Evolutionary conservation across 2,888 invertebrate genomes (phyloP), one percentile per base, ranked within the genome.

Genomic region (Agrotis clavis): DNA sequence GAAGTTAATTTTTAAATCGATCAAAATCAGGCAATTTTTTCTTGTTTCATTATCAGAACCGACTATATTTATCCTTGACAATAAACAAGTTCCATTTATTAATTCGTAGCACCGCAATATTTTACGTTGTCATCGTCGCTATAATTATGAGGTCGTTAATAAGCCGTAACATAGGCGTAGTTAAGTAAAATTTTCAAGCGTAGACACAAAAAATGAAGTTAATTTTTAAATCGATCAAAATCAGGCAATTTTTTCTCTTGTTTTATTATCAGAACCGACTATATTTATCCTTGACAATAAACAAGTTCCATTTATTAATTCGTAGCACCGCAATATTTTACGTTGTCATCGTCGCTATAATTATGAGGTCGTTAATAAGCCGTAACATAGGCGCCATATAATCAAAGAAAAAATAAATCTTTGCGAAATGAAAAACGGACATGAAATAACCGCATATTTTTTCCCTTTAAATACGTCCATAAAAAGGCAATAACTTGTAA

Each of bases 341-440:
- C 81, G 91, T 90, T 92, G 92, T 92, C 94, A 92, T 92, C 91
- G 88, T 90, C 84, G 84, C 86, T 90, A 91, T 94, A 94, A 94
- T 95, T 94, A 95, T 88, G 89, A 89, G 90, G 90, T 88, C 92
- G 92, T 95, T 95, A 94, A 94, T 95, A 94, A 92, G 91, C 91
- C 90, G 87, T 90, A 92, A 91, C 91, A 92, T 91, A 92, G 93
- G 92, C 93, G 93, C 92, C 88, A 90, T 93, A 92, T 95, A 95
- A 96, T 96, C 95, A 95, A 93, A 92, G 94, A 92, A 91, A 88
- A 90, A 92, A 94, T 94, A 94, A 94, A 95, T 95, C 94, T 91
- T 89, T 78, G 89, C 85, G 85, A 90, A 95, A 96, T 94, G 94
- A 95, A 95, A 93, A 94, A 92, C 90, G 92, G 91, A 87, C 95